A percentile compares a stretch with the other conserved stretches of the same genome.
Conservation (phyloP, 1,140 invertebrate species). For the Drosophila mojavensis region DNA sequence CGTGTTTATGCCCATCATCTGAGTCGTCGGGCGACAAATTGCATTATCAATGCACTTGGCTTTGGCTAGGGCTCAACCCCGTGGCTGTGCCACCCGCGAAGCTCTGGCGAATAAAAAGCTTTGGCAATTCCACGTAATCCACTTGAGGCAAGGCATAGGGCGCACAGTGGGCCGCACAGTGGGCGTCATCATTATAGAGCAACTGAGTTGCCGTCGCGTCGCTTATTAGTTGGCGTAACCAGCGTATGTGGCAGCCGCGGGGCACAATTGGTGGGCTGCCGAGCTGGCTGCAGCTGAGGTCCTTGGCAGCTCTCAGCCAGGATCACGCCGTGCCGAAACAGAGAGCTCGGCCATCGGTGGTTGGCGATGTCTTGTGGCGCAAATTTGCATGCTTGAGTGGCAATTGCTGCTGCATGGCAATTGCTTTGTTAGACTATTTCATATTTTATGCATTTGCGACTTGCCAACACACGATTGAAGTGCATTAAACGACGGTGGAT, state of each 20-base stretch:
- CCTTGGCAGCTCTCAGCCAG: conserved; percentile 9
- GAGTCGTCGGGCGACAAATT: conserved; percentile 37
- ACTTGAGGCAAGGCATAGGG: conserved; percentile 51
- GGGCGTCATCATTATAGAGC: conserved; percentile 50
- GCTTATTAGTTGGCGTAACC: conserved; percentile 72
- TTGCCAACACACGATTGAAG: conserved; percentile 15
- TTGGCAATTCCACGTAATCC: conserved; percentile 53
- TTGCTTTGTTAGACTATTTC: conserved; percentile 32
- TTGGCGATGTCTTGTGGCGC: conserved; percentile 41
- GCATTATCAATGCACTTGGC: conserved; percentile 43
- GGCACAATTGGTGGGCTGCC: conserved; percentile 71
- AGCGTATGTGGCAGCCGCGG: conserved; percentile 71
- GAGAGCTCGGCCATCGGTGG: neutral
- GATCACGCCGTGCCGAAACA: neutral
- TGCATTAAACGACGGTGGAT: neutral
- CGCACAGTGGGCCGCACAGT: conserved; percentile 8
- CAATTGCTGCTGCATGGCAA: conserved; percentile 27
- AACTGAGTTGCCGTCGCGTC: conserved; percentile 32
- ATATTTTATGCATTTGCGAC: conserved; percentile 34
- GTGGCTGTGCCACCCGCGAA: conserved; percentile 16
- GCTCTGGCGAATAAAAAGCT: conserved; percentile 32
- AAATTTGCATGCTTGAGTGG: conserved; percentile 51
- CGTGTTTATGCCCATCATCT: conserved; percentile 6
- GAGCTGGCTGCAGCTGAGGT: conserved; percentile 3
- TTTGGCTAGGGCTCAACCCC: conserved; percentile 6